A percentile compares a stretch with the other conserved stretches of the same genome.
phyloP scores from a whole-genome alignment of 2,797 vertebrate species.

The Pampus argenteus region DNA sequence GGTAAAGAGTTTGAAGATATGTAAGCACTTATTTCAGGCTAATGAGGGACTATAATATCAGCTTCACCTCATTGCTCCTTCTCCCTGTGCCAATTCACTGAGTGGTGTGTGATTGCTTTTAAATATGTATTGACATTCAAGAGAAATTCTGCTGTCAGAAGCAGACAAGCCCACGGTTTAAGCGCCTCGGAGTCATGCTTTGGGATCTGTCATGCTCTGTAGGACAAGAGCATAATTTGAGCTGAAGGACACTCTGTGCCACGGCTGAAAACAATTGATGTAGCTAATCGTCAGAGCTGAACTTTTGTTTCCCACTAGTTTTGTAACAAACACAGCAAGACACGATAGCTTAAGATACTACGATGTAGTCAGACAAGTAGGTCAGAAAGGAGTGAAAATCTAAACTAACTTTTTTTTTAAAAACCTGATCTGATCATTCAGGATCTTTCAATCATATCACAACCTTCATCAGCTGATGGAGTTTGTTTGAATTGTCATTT shows the following conservation, averaged over 20 bases:
- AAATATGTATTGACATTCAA: slow-evolving; percentile 50
- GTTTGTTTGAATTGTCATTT: too few relatives aligned
- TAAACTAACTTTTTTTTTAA: neutral
- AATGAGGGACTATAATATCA: slow-evolving; percentile 7
- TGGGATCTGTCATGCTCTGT: slow-evolving; percentile 42
- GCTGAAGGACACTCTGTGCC: slow-evolving; percentile 42
- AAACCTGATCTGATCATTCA: too few relatives aligned
- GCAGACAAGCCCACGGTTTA: slow-evolving; percentile 8
- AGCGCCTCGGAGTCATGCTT: slow-evolving; percentile 21
- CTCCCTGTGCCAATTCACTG: slow-evolving; percentile 19
- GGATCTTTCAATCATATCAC: too few relatives aligned
- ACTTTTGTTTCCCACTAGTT: slow-evolving; percentile 28
- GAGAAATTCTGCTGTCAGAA: slow-evolving; percentile 30
- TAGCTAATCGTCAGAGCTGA: slow-evolving; percentile 32
- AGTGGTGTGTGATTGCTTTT: slow-evolving; percentile 56
- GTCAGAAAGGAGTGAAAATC: neutral
- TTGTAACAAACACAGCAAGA: slow-evolving; percentile 12
- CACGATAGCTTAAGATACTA: neutral
- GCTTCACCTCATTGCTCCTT: neutral
- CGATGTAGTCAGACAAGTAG: neutral
- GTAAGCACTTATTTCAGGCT: slow-evolving; percentile 38
- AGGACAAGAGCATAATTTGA: slow-evolving; percentile 39
- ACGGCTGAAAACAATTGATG: slow-evolving; percentile 43
- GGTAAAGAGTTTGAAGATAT: neutral
- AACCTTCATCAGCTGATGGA: too few relatives aligned